Evolutionary conservation across 2,113 vertebrate species (phyloP), one percentile per base, ranked within the genome.

Genomic region (Chamaea fasciata): DNA sequence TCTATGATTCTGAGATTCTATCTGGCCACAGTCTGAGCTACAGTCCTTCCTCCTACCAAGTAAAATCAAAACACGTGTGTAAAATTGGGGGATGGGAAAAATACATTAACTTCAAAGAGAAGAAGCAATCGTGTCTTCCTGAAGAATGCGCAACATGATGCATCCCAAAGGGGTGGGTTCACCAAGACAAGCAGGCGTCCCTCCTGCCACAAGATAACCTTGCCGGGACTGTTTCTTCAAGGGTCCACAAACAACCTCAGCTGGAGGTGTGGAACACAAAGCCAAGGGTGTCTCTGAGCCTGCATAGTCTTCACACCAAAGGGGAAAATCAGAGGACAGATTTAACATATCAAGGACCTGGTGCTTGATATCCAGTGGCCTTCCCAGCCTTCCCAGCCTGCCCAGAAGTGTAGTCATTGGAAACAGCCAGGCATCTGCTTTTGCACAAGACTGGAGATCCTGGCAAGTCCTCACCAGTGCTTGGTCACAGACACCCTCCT

Each of bases 301-400:
- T 59, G 13, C 5, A 5, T 7, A 42, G 65, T 44, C 8, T 10
- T 85, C 44, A 24, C 11, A 12, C 11, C 0, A 0, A 52, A 39
- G 18, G 6, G 14, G 27, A 70, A 47, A 82, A 19, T 35, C n/a
- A 82, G 28, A 70, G 22, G 22, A 64, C 9, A 8, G 31, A 14
- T 79, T 88, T 57, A 78, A 41, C 42, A 67, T 23, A 50, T 26
- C 28, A 37, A 15, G 20, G 24, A 50, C 33, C 24, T 31, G 10
- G 28, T 75, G 17, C 8, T 68, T 67, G 35, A 10, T 57, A 71
- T 18, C 35, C 14, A 13, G 11, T 41, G 47, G 15, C 10, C 73
- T 78, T 75, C 20, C 28, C 30, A 73, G 15, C 10, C 73, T 78
- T 75, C 20, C 28, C 30, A 73, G 64, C 27, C 46, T 21, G 15